Evolutionary conservation across 2,888 invertebrate genomes (phyloP).

Genomic region (Amblyjoppa proteus): DNA sequence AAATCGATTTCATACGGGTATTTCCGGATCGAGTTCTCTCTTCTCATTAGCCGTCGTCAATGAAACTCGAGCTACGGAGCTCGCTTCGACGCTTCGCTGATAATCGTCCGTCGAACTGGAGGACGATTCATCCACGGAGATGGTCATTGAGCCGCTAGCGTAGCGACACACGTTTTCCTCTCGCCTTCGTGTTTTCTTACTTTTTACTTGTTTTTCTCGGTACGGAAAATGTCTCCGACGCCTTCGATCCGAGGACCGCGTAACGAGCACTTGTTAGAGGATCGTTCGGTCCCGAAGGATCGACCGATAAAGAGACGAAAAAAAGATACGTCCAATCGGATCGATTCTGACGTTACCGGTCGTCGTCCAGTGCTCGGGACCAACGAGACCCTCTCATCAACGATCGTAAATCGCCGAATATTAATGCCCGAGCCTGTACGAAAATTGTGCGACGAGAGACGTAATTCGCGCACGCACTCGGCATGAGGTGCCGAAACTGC

Average conservation of each 20-base stretch:
- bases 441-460: constrained; percentile 62
- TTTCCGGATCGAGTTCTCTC: not conserved
- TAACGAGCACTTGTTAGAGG: not conserved
- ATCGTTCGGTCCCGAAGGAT: not conserved
- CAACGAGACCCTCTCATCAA: constrained; percentile 80
- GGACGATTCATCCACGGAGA: not conserved
- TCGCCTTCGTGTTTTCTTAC: not conserved
- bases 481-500: constrained; percentile 77
- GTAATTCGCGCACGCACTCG: constrained; percentile 73
- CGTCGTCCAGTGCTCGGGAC: constrained; percentile 54
- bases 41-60: constrained; percentile 3
- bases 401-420: constrained; percentile 80
- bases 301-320: not conserved
- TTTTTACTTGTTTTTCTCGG: not conserved
- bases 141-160: constrained; percentile 1
- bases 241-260: not conserved
- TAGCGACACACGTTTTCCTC: not conserved
- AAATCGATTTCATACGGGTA: not conserved
- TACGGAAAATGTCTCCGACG: not conserved
- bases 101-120: not conserved
- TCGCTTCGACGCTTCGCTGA: constrained; percentile 13
- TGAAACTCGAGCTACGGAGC: not conserved
- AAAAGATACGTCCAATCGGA: constrained; percentile 23
- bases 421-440: constrained; percentile 75
- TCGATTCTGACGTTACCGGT: constrained; percentile 18